A percentile compares a stretch with the other conserved stretches of the same genome.
These are phyloP conservation scores for Ceriagrion tenellum DNA, from an alignment of 2,888 invertebrate genomes.

Conservation along the genomic window DNA sequence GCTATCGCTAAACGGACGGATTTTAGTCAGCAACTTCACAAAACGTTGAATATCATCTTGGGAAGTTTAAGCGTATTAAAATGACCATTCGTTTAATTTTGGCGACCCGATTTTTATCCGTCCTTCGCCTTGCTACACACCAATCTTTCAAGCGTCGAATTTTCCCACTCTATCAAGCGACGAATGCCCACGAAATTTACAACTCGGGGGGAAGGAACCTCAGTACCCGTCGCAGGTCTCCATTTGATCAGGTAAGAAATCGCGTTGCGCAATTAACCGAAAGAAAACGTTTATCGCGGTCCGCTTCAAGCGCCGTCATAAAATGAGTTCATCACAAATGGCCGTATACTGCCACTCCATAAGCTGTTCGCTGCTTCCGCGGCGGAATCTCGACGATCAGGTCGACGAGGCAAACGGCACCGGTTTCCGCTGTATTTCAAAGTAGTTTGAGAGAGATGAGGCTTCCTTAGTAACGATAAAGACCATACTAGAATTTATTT, in stretches of 20 bases:
- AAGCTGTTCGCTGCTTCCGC: background rate
- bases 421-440: background rate
- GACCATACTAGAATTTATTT: no score
- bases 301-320: background rate
- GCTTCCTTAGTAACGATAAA: no score
- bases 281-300: background rate
- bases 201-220: background rate
- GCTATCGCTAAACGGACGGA: background rate
- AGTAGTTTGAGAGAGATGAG: no score
- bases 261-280: background rate
- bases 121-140: background rate
- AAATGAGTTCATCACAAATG: background rate
- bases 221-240: background rate
- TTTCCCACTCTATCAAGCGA: no score
- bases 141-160: background rate
- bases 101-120: background rate
- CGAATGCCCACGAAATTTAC: background rate
- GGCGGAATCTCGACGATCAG: background rate
- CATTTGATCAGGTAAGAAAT: background rate
- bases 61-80: background rate
- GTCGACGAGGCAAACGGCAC: background rate
- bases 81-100: background rate
- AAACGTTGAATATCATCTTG: background rate
- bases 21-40: background rate
- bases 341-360: background rate